Base-by-base conservation (phyloP, 2,888 invertebrate genomes). In the Tetheella fluctuosa region DNA sequence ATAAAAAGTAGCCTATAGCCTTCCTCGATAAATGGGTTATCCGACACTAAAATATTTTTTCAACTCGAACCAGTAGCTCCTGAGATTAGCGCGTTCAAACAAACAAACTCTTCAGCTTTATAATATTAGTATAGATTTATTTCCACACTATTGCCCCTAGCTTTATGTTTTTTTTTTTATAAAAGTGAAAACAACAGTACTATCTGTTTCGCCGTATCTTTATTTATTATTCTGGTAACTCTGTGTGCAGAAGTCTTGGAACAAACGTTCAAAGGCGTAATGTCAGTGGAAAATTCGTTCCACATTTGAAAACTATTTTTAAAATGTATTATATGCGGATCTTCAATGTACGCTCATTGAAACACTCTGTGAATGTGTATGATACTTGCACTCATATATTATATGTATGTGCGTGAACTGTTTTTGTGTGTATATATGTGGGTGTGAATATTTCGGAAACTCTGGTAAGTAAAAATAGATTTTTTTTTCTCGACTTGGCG, bases 271-370 rank as follows among this genome's bases (percentile, higher is more conserved):
- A 28, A 54, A 28, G 25, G 17, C 54, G 28, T 28, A 54, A 70
- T 73, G 67, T 68, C 66, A 63, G 67, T 69, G 72, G 76, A 75
- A 76, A 75, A 76, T 75, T 68, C 66, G 61, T 67, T 69, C 61
- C 63, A 67, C 69, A 69, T 67, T 64, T 61, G 54, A 23, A 54
- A 54, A 7, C 61, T 76, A 73, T 74, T 73, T 74, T 69, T 76
- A 66, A 30, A 67, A 69, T 48, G 42, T 48, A n/a, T n/a, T n/a
- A n/a, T n/a, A 48, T 64, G 54, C 64, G 62, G 53, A 63, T 60
- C 62, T 42, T 58, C 58, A 66, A 68, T 63, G 61, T 12, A n/a
- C 52, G 67, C 52, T 59, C 62, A 72, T 64, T 64, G 59, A 63
- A 52, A 69, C 39, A 25, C n/a, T n/a, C 17, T 17, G 25, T 54